A percentile compares a stretch with the other conserved stretches of the same genome.
phyloP scores from a whole-genome alignment of 1,140 invertebrate genomes.

The Drosophila yakuba region DNA sequence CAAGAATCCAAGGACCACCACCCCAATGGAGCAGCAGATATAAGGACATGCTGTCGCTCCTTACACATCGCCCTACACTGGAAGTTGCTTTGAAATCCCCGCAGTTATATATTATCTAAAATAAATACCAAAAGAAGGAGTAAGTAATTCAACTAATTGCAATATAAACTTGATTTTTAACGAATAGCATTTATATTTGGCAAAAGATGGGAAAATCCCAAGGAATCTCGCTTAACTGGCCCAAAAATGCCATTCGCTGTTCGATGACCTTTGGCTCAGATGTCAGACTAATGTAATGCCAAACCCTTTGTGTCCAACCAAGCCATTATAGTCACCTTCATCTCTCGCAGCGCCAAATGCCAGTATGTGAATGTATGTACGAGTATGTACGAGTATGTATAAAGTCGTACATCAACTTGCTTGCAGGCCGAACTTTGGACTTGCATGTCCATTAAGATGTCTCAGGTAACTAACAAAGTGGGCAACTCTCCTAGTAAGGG shows the following conservation, averaged over 20 bases:
- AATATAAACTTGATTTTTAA: no score
- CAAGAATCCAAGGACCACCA: neutral
- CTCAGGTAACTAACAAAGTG: constrained; percentile 52
- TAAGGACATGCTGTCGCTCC: neutral
- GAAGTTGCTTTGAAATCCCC: neutral
- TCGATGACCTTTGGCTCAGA: neutral
- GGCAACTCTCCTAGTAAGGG: neutral
- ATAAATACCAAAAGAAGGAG: no score
- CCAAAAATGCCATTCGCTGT: neutral
- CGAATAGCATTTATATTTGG: no score
- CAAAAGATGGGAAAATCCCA: no score
- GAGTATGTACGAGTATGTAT: neutral
- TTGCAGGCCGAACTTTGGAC: constrained; percentile 60
- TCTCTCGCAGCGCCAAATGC: neutral
- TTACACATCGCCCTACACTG: neutral
- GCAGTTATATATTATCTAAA: no score
- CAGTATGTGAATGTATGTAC: no score
- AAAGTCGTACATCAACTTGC: constrained; percentile 26
- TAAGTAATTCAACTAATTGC: no score
- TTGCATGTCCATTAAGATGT: constrained; percentile 72
- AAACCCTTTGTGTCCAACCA: constrained; percentile 16
- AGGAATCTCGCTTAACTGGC: neutral
- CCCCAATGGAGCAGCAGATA: neutral
- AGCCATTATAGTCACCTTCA: constrained; percentile 1
- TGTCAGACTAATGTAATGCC: neutral